Evolutionary conservation across 2,797 vertebrate genomes (phyloP).

Genomic region (Artibeus jamaicensis): DNA sequence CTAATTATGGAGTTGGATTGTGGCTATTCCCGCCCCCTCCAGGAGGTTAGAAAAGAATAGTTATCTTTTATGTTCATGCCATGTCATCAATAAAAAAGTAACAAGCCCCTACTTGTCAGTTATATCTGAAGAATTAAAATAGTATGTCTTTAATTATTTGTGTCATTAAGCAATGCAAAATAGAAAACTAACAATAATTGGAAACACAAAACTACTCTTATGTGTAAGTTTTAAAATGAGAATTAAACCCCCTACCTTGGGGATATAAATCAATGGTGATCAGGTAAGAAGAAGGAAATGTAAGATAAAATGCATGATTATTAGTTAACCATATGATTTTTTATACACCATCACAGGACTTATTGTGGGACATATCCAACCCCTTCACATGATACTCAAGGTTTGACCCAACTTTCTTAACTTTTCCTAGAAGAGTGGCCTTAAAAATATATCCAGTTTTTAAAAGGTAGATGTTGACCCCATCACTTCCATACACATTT

Average conservation of each 20-base stretch:
- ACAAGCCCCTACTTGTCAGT: background rate
- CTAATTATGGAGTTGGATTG: background rate
- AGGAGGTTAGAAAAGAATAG: background rate
- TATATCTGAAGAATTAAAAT: background rate
- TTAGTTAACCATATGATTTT: background rate
- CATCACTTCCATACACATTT: background rate
- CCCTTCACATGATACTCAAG: background rate
- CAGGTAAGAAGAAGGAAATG: background rate
- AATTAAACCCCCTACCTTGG: background rate
- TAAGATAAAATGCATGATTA: background rate
- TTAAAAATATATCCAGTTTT: background rate
- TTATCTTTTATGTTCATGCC: background rate
- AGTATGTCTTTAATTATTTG: background rate
- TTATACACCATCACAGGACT: background rate
- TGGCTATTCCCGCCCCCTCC: background rate
- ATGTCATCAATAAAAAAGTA: background rate
- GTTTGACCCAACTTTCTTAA: background rate
- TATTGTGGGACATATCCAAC: background rate
- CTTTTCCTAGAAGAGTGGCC: background rate
- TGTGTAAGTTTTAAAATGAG: background rate
- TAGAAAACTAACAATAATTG: background rate
- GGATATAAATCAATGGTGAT: background rate
- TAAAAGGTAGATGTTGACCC: background rate
- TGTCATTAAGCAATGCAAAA: background rate
- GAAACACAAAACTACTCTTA: background rate